Conservation (phyloP, 2,113 vertebrate species). For the Boulengeromyrus knoepffleri region DNA sequence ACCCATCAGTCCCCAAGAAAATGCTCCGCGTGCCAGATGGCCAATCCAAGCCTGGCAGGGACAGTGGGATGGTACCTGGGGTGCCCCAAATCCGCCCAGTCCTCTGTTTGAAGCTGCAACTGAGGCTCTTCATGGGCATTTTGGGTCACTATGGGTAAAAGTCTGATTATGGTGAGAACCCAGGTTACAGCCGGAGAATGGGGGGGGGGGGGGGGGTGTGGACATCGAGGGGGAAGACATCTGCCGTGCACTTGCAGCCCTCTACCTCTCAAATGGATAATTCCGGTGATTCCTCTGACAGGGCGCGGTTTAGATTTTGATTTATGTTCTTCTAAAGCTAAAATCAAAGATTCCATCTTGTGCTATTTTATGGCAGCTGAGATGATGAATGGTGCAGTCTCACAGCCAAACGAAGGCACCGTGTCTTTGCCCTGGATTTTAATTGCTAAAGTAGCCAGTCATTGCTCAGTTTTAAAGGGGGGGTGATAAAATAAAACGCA, state of each 20-base stretch:
- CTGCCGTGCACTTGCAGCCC: conserved; percentile 68
- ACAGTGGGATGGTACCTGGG: conserved; percentile 14
- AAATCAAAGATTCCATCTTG: conserved; percentile 99
- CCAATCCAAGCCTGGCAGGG: background rate
- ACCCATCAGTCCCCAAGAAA: background rate
- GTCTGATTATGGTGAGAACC: conserved; percentile 49
- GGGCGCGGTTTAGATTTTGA: conserved; percentile 99
- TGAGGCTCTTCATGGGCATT: conserved; percentile 58
- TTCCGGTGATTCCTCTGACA: conserved; percentile 97
- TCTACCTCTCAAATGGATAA: conserved; percentile 97
- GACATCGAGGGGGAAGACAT: conserved; percentile 45
- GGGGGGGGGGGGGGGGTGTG: background rate
- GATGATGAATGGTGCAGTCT: conserved; percentile 99
- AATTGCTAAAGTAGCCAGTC: conserved; percentile 99
- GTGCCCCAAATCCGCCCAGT: conserved; percentile 41
- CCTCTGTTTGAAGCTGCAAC: conserved; percentile 60
- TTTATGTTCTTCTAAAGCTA: conserved; percentile 99
- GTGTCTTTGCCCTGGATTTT: conserved; percentile 99
- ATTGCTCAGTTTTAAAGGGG: conserved; percentile 98
- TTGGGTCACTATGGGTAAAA: conserved; percentile 77
- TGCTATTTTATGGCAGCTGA: conserved; percentile 99
- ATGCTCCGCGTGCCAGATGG: background rate
- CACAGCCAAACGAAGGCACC: conserved; percentile 95
- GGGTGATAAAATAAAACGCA: conserved; percentile 44
- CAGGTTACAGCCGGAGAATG: background rate